Percentiles rank a stretch among this genome's conserved stretches.
phyloP scores from a whole-genome alignment of 2,888 invertebrate genomes.

The Eurois occulta region DNA sequence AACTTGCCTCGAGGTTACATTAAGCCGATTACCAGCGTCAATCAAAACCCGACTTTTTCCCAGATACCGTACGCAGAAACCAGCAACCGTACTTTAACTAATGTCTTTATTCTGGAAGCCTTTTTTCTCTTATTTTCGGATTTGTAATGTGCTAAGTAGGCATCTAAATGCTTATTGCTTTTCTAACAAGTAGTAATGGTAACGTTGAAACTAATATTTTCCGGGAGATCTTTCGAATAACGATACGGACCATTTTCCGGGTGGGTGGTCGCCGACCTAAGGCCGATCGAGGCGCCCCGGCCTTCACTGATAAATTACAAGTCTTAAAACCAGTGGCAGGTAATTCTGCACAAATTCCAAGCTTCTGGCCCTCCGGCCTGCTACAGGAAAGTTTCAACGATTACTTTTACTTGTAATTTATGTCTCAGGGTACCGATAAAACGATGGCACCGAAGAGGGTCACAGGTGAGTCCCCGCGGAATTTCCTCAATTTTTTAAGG shows the following conservation, averaged over 20 bases:
- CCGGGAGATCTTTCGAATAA: constrained; percentile 76
- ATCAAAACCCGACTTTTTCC: constrained; percentile 88
- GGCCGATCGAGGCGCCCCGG: constrained; percentile 81
- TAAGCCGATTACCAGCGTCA: constrained; percentile 90
- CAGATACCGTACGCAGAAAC: constrained; percentile 80
- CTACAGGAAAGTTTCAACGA: constrained; percentile 88
- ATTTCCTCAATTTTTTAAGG: constrained; percentile 75
- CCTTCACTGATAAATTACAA: constrained; percentile 91
- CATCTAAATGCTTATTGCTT: constrained; percentile 71
- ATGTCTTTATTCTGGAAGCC: constrained; percentile 72
- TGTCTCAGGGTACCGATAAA: constrained; percentile 85
- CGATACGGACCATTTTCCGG: constrained; percentile 82
- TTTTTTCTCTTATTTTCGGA: constrained; percentile 62
- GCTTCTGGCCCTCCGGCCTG: constrained; percentile 81
- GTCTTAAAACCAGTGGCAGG: constrained; percentile 92
- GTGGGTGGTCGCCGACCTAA: constrained; percentile 75
- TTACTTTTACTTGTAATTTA: constrained; percentile 89
- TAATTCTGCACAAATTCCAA: constrained; percentile 90
- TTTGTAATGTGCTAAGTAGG: constrained; percentile 70
- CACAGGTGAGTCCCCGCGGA: constrained; percentile 84
- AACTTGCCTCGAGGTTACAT: constrained; percentile 90
- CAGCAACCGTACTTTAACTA: constrained; percentile 76
- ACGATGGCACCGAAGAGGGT: constrained; percentile 80
- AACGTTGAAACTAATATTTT: constrained; percentile 74
- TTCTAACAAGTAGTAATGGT: constrained; percentile 72